Base-by-base conservation (phyloP, 2,113 vertebrate genomes). In the Cyanistes caeruleus region DNA sequence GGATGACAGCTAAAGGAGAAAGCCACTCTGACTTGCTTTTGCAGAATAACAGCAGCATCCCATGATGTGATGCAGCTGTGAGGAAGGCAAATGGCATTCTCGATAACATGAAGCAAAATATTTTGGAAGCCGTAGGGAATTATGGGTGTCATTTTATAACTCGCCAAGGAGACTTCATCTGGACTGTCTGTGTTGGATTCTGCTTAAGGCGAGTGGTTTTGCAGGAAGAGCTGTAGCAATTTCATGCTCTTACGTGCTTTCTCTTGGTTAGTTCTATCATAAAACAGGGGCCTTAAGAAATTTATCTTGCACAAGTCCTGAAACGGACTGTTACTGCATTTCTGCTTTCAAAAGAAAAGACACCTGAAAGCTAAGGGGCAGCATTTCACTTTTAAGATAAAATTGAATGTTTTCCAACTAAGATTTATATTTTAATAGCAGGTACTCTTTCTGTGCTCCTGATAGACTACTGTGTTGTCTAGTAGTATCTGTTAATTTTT, bases 1-100 rank as follows among this genome's bases (percentile, higher is more conserved):
- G 70, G 56, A 15, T 41, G 21, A 23, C 49, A 89, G 75, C 39
- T 22, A 25, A 25, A 46, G 55, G 65, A 91, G 77, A 68, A 85
- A 56, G 49, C 74, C 31, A 15, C 64, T 52, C 69, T 75, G 74
- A 48, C 21, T 70, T 1, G 6, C 37, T 87, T 0, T 1, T 0
- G 0, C 35, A 15, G 20, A 82, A 46, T n/a, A 56, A 30, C 56
- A 59, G 76, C 63, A 65, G 31, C 35, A 77, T 30, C 62, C 51
- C 0, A 0, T 0, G 2, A 37, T 31, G 78, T 2, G 11, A 13
- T 88, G 73, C 64, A 41, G 55, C 64, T 70, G 17, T 37, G 69
- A 72, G 87, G 68, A 89, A 39, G 46, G 55, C 23, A 69, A 83
- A 51, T 56, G 59, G 37, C 43, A 17, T 83, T 76, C 14, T n/a